Conservation (phyloP, 2,888 invertebrate genomes). For the Lingula anatina region DNA sequence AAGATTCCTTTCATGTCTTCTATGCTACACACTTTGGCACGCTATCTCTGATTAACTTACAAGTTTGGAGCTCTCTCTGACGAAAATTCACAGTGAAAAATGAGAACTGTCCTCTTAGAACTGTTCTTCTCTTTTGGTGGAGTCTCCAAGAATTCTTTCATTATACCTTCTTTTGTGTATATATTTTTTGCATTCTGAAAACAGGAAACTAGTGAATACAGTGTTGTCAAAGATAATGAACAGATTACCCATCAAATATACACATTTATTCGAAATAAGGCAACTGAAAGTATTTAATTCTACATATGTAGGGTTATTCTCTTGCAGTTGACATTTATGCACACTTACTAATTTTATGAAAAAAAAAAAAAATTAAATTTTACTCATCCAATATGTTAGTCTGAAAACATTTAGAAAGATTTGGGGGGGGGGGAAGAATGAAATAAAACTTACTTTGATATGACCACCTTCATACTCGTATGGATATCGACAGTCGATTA, state of each 20-base stretch:
- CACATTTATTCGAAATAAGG: too few relatives aligned
- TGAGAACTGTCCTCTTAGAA: constrained; percentile 64
- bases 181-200: constrained; percentile 70
- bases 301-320: too few relatives aligned
- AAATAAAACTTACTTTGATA: constrained; percentile 56
- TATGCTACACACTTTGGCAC: too few relatives aligned
- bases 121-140: constrained; percentile 18
- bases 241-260: too few relatives aligned
- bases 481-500: constrained; percentile 94
- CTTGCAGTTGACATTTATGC: too few relatives aligned
- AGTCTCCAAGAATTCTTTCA: constrained; percentile 58
- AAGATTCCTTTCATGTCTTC: too few relatives aligned
- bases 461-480: constrained; percentile 93
- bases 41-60: too few relatives aligned
- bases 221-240: too few relatives aligned
- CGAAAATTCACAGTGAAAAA: constrained; percentile 98
- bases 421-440: not conserved
- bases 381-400: not conserved
- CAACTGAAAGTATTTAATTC: too few relatives aligned
- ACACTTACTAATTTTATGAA: not conserved
- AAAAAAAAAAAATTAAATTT: not conserved
- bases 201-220: too few relatives aligned
- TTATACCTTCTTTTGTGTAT: constrained; percentile 73
- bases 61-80: constrained; percentile 90
- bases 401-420: not conserved